A percentile compares a stretch with the other conserved stretches of the same genome.
phyloP scores from a whole-genome alignment of 2,113 vertebrate species.

The Cavia aperea region DNA sequence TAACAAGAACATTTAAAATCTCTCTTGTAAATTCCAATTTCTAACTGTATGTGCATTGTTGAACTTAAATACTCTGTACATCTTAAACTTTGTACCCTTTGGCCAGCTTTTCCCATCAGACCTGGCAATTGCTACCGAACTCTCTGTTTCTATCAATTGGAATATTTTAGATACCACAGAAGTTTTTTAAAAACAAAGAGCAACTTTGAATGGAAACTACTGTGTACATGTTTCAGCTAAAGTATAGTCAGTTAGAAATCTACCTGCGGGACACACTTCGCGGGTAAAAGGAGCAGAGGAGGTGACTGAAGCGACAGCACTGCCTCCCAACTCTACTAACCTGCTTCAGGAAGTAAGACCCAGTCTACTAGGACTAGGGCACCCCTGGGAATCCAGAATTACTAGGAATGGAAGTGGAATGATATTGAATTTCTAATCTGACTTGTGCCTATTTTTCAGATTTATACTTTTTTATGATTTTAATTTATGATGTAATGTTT shows the following conservation, averaged over 20 bases:
- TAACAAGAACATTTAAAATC: not conserved
- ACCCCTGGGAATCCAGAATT: too few species aligned
- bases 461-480: not conserved
- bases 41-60: not conserved
- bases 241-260: not conserved
- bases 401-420: too few species aligned
- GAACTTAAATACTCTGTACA: not conserved
- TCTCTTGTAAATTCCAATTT: not conserved
- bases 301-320: not conserved
- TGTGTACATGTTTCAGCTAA: not conserved
- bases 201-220: constrained; percentile 6
- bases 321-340: not conserved
- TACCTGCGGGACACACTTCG: not conserved
- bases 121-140: not conserved
- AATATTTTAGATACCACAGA: not conserved
- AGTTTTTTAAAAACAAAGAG: not conserved
- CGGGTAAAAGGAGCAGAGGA: not conserved
- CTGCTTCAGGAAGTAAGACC: not conserved
- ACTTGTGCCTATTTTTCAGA: not conserved
- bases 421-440: not conserved
- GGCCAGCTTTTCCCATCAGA: not conserved
- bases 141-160: not conserved
- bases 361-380: not conserved
- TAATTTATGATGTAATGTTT: not conserved
- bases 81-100: not conserved